Conservation (phyloP, 2,113 vertebrate genomes). For the Echinops telfairi region DNA sequence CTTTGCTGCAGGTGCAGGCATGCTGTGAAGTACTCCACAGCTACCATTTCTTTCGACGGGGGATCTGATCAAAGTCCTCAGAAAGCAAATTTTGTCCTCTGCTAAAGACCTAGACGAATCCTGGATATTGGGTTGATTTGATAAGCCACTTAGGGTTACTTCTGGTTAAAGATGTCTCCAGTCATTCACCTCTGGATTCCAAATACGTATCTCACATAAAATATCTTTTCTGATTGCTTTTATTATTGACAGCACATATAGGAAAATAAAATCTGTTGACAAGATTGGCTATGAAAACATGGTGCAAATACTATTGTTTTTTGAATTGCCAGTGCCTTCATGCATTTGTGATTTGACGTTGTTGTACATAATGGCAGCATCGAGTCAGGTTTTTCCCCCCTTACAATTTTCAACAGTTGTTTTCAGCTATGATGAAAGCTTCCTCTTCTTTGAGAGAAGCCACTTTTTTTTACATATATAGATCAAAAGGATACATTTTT, state of each 20-base stretch:
- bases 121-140: neutral
- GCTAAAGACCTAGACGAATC: neutral
- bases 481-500: conserved; percentile 48
- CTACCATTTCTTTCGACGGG: neutral
- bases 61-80: neutral
- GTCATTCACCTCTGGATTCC: neutral
- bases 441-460: neutral
- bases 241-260: conserved; percentile 29
- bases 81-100: neutral
- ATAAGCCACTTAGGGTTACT: neutral
- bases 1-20: neutral
- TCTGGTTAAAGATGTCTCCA: neutral
- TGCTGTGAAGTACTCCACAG: neutral
- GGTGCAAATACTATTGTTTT: neutral
- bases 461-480: neutral
- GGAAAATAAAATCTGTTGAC: conserved; percentile 21
- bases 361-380: neutral
- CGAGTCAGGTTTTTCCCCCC: neutral
- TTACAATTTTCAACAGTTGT: neutral
- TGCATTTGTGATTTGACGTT: neutral
- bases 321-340: neutral
- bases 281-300: conserved; percentile 14
- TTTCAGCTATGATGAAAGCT: neutral
- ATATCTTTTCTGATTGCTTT: neutral
- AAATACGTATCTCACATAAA: conserved; percentile 29